Conservation (phyloP, 2,113 vertebrate species). For the Bucco capensis region DNA sequence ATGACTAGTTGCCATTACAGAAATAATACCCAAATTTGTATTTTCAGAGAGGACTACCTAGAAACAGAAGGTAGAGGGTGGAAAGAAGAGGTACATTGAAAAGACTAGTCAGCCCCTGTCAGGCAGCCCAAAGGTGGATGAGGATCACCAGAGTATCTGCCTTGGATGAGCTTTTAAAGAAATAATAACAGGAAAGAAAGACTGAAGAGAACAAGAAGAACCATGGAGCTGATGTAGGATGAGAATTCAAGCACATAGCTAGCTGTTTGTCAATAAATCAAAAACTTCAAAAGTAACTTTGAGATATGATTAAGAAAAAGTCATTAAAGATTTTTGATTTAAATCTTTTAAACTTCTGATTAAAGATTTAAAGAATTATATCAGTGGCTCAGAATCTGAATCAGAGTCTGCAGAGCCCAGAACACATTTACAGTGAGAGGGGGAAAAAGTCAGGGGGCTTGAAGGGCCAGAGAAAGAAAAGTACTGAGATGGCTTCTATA, state of each 20-base stretch:
- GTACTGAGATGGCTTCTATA: background rate
- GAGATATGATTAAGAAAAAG: background rate
- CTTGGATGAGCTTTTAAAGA: background rate
- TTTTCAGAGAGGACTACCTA: background rate
- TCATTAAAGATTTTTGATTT: background rate
- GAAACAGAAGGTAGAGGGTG: background rate
- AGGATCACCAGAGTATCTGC: background rate
- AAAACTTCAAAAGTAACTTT: background rate
- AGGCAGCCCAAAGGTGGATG: background rate
- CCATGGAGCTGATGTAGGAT: background rate
- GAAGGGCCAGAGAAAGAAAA: background rate
- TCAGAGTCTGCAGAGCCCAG: background rate
- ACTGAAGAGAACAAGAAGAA: background rate
- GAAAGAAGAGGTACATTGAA: background rate
- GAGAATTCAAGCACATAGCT: background rate
- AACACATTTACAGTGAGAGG: background rate
- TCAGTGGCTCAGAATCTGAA: background rate
- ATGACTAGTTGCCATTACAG: background rate
- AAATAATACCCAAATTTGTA: background rate
- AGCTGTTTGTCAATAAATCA: background rate
- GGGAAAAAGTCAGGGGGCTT: background rate
- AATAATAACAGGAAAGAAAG: background rate
- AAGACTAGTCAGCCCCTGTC: background rate
- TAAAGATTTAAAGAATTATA: too few relatives aligned
- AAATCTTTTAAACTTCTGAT: too few relatives aligned